Base-by-base conservation (phyloP, 2,888 invertebrate species). In the Cheilosia pagana region DNA sequence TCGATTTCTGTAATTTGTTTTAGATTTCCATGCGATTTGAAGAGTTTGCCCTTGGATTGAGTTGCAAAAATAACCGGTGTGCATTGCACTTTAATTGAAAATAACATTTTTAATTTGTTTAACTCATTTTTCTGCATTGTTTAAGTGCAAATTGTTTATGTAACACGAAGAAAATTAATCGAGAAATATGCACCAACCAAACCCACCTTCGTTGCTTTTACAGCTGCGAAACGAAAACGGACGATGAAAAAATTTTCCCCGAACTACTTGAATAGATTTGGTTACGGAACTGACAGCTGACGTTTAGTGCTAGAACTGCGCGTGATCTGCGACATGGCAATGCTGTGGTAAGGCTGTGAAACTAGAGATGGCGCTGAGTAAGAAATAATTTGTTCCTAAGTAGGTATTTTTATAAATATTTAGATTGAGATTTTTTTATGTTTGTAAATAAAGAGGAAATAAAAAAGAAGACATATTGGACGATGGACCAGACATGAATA, bases 141-240 rank as follows among this genome's bases (percentile, higher is more conserved):
- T 75, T 16, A 10, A 48, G 63, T 65, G 39, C 57, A 68, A 14
- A 71, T 81, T 85, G 71, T 85, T 85, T 81, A 85, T 85, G 67
- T 85, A 85, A 85, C 76, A 60, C 31, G 39, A 39, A 14, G 55
- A 50, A 50, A 59, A 60, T 48, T 65, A 14, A 25, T 23, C 14
- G 7, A 2, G 16, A 41, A 53, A 70, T 75, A 75, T 19, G 31
- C 25, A 67, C 52, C 25, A 35, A 65, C 23, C 39, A 75, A 81
- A 85, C 85, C 39, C 59, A 85, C 78, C 83, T 78, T 79, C 68
- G 75, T 71, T 57, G 75, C 85, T 55, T 76, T 50, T 67, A 75
- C 67, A 85, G 85, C 75, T 85, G 81, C 71, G 71, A 85, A 76
- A 76, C 75, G 75, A 85, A 78, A 79, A 75, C 79, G 85, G 74